Percentiles rank a stretch among this genome's conserved stretches.
phyloP scores from a whole-genome alignment of 2,113 vertebrate genomes.

The Leucoraja erinaceus region DNA sequence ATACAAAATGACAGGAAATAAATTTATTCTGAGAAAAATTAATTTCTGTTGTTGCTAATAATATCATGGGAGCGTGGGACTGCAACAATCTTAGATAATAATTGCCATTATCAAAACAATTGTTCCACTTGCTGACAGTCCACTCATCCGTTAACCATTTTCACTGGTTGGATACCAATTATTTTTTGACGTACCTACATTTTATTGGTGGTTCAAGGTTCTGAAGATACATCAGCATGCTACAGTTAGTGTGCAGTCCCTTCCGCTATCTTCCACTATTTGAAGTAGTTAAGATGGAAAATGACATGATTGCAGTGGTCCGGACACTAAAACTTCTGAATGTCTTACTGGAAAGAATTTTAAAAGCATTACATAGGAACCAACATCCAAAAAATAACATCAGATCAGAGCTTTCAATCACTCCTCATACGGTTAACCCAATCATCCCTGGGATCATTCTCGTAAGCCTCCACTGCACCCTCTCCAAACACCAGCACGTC shows the following conservation, averaged over 20 bases:
- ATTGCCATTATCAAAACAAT: neutral
- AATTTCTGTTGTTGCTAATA: neutral
- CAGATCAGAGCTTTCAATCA: too few relatives aligned
- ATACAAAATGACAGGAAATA: neutral
- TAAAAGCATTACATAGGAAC: neutral
- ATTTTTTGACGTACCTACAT: neutral
- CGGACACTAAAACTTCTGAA: neutral
- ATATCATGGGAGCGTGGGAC: neutral
- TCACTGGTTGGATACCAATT: neutral
- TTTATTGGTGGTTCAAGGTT: neutral
- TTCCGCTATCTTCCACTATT: neutral
- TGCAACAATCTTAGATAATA: neutral
- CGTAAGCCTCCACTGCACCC: too few relatives aligned
- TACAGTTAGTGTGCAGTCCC: neutral
- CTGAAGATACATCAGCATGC: neutral
- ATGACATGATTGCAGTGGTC: neutral
- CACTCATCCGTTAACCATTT: neutral
- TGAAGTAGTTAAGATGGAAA: neutral
- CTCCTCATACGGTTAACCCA: too few relatives aligned
- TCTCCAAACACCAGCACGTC: too few relatives aligned
- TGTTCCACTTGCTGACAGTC: neutral
- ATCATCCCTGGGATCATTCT: too few relatives aligned
- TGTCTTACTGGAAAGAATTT: neutral
- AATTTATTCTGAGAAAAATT: conserved; percentile 13
- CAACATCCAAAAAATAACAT: neutral